Conservation (phyloP, 2,888 invertebrate species). For the Conchocele bisecta region DNA sequence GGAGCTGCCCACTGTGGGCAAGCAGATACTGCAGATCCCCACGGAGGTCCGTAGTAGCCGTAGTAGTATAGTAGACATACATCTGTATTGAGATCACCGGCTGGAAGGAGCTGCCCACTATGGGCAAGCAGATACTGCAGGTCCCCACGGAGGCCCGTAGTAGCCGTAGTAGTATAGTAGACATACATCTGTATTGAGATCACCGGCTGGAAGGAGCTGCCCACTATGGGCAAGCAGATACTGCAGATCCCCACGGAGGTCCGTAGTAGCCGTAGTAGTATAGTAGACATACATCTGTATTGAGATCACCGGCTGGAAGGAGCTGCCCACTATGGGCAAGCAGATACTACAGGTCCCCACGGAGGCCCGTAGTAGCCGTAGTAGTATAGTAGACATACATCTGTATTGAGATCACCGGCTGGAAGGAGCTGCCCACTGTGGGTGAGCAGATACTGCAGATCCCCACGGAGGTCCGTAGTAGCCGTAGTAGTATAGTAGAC, state of each 20-base stretch:
- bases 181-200: constrained; percentile 93
- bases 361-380: too few relatives aligned
- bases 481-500: too few relatives aligned
- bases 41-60: too few relatives aligned
- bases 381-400: too few relatives aligned
- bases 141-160: constrained; percentile 90
- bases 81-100: constrained; percentile 94
- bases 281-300: constrained; percentile 92
- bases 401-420: constrained; percentile 94
- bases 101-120: constrained; percentile 92
- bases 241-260: constrained; percentile 91
- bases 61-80: too few relatives aligned
- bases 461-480: constrained; percentile 87
- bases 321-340: constrained; percentile 94
- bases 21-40: constrained; percentile 91
- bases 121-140: constrained; percentile 94
- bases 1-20: constrained; percentile 92
- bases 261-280: too few relatives aligned
- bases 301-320: constrained; percentile 94
- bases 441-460: constrained; percentile 95
- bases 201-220: constrained; percentile 93
- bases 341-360: constrained; percentile 91
- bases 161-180: too few relatives aligned
- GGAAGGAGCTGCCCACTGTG: constrained; percentile 92
- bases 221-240: constrained; percentile 93